phyloP scores from a whole-genome alignment of 2,113 vertebrate genomes.

The Crotalus horridus region DNA sequence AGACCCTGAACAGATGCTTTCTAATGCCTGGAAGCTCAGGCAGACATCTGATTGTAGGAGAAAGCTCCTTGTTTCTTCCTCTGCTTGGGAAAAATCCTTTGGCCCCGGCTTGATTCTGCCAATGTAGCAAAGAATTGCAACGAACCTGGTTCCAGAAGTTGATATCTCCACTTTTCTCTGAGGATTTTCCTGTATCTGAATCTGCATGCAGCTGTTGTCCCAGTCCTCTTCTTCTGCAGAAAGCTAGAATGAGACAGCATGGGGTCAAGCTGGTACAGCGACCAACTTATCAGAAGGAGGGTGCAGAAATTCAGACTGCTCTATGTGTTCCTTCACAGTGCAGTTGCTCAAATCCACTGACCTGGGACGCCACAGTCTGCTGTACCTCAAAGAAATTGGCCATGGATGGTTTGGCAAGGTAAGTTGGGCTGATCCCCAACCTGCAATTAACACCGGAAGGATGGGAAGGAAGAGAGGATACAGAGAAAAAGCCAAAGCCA shows the following conservation, averaged over 20 bases:
- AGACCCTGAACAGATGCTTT: not conserved
- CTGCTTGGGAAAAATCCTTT: too few relatives aligned
- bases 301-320: not conserved
- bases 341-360: conserved; percentile 84
- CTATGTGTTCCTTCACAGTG: conserved; percentile 68
- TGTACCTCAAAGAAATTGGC: conserved; percentile 94
- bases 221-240: not conserved
- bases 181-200: not conserved
- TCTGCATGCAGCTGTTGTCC: not conserved
- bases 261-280: not conserved
- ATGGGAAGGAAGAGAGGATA: not conserved
- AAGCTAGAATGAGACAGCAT: not conserved
- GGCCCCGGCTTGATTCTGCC: not conserved
- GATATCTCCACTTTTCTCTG: not conserved
- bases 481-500: not conserved
- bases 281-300: not conserved
- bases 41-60: not conserved
- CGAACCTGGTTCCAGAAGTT: not conserved
- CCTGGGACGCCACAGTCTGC: conserved; percentile 84
- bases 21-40: not conserved
- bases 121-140: not conserved
- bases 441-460: not conserved
- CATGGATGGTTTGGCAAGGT: conserved; percentile 97
- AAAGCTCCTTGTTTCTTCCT: not conserved
- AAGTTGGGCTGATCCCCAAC: conserved; percentile 18